Evolutionary conservation across 23 tunicate species (phyloP).

Genomic region (Trididemnum nubilum): DNA sequence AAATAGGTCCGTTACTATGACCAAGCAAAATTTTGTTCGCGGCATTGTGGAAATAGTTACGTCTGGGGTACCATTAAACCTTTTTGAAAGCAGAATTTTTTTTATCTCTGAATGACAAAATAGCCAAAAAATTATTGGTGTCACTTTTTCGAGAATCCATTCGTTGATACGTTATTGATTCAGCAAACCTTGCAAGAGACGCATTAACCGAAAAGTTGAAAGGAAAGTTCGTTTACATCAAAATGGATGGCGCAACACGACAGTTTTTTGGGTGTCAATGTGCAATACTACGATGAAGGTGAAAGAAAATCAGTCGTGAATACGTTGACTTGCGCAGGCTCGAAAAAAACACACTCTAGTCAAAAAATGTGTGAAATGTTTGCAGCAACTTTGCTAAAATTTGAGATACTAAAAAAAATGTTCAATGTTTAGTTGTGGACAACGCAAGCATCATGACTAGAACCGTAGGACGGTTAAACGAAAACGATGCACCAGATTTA

Average conservation of each 20-base stretch:
- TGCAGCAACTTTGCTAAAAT: slow-evolving; percentile 2
- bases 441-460: slow-evolving; percentile 22
- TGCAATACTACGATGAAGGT: neutral
- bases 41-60: slow-evolving; percentile 3
- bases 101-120: slow-evolving; percentile 14
- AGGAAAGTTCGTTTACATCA: slow-evolving; percentile 12
- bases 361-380: neutral
- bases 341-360: slow-evolving; percentile 12
- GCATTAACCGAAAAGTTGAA: neutral
- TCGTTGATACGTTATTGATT: neutral
- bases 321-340: slow-evolving; percentile 9
- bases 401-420: slow-evolving; percentile 4
- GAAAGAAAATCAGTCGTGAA: slow-evolving; percentile 6
- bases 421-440: slow-evolving; percentile 8
- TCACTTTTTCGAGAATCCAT: slow-evolving; percentile 19
- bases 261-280: slow-evolving; percentile 23
- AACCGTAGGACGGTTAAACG: slow-evolving; percentile 17
- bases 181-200: neutral
- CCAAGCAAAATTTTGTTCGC: neutral
- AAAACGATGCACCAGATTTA: neutral
- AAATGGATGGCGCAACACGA: slow-evolving; percentile 10
- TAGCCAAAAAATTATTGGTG: neutral
- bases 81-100: slow-evolving; percentile 18
- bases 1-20: slow-evolving; percentile 18
- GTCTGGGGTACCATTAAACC: slow-evolving; percentile 12